These are phyloP conservation scores for Cromileptes altivelis DNA, from an alignment of 2,113 vertebrate genomes.

Conservation along the genomic window DNA sequence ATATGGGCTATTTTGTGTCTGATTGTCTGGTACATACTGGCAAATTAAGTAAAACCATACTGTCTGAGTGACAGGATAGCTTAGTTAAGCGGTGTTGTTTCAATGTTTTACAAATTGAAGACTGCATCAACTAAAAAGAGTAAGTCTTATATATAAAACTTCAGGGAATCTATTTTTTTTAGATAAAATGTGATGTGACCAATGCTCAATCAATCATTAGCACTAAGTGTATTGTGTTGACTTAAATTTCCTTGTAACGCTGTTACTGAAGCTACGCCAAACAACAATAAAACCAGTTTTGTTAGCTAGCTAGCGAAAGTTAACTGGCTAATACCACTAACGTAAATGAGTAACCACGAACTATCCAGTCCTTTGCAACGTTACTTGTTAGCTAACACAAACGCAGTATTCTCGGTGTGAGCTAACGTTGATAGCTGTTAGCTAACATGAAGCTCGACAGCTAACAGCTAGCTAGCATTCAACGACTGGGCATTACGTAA, in stretches of 20 bases:
- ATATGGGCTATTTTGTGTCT: neutral
- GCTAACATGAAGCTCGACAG: constrained; percentile 25
- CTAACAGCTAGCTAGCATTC: constrained; percentile 33
- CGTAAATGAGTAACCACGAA: neutral
- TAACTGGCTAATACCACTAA: neutral
- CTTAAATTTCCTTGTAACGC: neutral
- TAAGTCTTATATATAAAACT: neutral
- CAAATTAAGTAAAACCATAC: neutral
- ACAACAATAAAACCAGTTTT: neutral
- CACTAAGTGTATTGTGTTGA: neutral
- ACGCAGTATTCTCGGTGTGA: neutral
- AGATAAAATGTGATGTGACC: neutral
- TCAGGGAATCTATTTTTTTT: neutral
- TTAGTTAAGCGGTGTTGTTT: neutral
- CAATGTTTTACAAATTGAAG: neutral
- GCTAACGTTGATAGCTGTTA: neutral
- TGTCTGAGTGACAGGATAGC: neutral
- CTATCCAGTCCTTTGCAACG: neutral
- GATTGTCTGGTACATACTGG: neutral
- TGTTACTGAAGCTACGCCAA: neutral
- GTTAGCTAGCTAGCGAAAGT: neutral
- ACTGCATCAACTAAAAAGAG: neutral
- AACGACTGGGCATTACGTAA: constrained; percentile 40
- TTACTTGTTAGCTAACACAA: neutral
- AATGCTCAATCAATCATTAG: neutral